Evolutionary conservation across 1,140 invertebrate genomes (phyloP), one percentile per base, ranked within the genome.

Genomic region (Antheraea mylitta): DNA sequence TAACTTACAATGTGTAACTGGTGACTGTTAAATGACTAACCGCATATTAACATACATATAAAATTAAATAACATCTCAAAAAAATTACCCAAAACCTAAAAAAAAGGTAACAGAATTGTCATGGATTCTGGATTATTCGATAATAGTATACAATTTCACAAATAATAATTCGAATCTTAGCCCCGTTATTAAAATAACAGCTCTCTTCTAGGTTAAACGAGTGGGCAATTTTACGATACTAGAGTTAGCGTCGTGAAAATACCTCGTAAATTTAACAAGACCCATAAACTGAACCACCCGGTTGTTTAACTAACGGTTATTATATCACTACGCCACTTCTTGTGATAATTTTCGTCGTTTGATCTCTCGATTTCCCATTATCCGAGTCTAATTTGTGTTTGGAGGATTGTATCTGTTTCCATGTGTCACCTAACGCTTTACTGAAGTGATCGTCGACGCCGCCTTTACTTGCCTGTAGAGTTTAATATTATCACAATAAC

Each of bases 371-470:
- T 68, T 90, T 87, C 0, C 84, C 85, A 19, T 80, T 68, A 64
- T 71, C 68, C 45, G 80, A 58, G 42, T 83, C 83, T 53, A 53
- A 53, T 53, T 53, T 53, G 16, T 80, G 70, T 83, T 87, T 87
- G 6, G 86, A 81, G 3, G 84, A 93, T 77, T 96, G 94, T 73
- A 99, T 94, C 91, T 97, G 96, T 71, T 96, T 95, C 98, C 98
- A 99, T 3, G 97, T 98, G 66, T 98, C 97, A 0, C 98, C 98
- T 10, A 99, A 93, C 3, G 98, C 98, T 94, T 99, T 99, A 67
- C 97, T 97, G 92, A 99, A 99, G 82, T 99, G 98, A 86, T 99
- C 98, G 91, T 99, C 98, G 37, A 99, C 97, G 42, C 78, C 78
- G 42, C 75, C 83, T 74, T 87, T 86, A 13, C 64, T 76, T 0